Conservation (phyloP, 2,113 vertebrate species). For the Callipepla californica region DNA sequence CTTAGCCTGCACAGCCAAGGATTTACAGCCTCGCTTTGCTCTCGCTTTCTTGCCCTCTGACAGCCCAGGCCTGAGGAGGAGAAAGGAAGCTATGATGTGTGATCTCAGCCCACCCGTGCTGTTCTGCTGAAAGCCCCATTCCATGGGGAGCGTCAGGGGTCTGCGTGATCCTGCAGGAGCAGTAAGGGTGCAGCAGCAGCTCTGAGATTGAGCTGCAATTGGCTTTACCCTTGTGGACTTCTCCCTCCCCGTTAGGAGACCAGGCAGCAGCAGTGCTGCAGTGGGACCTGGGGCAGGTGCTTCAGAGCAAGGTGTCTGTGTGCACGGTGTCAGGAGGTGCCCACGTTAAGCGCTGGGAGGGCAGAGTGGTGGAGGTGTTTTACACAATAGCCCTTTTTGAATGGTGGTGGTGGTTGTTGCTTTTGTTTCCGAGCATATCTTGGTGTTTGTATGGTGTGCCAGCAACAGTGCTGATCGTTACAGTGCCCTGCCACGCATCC, state of each 20-base stretch:
- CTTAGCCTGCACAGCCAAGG: not conserved
- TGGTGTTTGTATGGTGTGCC: not conserved
- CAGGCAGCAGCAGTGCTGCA: not conserved
- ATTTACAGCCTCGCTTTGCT: not conserved
- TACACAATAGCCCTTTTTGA: not conserved
- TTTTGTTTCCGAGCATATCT: not conserved
- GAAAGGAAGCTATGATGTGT: not conserved
- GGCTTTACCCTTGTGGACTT: not conserved
- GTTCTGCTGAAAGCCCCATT: not conserved
- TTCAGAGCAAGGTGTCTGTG: too few species aligned
- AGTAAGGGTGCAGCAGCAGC: not conserved
- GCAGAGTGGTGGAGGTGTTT: not conserved
- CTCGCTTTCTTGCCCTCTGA: not conserved
- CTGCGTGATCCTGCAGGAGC: not conserved
- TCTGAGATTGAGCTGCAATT: not conserved
- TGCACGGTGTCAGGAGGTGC: not conserved
- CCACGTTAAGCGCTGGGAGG: not conserved
- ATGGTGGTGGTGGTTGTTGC: not conserved
- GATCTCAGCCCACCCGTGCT: not conserved
- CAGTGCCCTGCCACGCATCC: conserved; percentile 27
- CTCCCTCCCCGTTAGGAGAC: not conserved
- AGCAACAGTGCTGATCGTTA: conserved; percentile 56
- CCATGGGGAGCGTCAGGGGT: not conserved
- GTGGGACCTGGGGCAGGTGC: not conserved
- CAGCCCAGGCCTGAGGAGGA: not conserved